Evolutionary conservation across 2,113 vertebrate species (phyloP).

Genomic region (Diphyllodes magnificus): DNA sequence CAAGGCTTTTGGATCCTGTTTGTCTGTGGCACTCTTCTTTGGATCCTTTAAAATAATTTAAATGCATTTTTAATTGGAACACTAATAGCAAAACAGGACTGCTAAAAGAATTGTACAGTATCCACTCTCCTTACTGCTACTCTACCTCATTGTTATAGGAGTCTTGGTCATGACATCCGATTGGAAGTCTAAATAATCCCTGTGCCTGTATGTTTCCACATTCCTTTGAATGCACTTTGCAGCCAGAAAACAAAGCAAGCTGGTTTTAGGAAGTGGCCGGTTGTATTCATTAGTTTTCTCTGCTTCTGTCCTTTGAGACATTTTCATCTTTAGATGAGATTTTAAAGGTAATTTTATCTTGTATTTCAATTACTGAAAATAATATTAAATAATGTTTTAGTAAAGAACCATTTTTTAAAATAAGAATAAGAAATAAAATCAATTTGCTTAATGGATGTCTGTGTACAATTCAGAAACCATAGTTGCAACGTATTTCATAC

Average conservation of each 20-base stretch:
- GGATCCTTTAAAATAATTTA: neutral
- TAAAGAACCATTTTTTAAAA: neutral
- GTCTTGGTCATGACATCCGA: neutral
- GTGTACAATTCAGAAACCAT: neutral
- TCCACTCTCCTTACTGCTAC: neutral
- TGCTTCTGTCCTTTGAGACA: neutral
- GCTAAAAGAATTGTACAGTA: neutral
- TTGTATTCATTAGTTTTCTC: neutral
- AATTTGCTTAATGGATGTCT: neutral
- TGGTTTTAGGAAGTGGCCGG: neutral
- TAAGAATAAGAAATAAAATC: neutral
- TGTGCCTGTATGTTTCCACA: neutral
- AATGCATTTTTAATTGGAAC: neutral
- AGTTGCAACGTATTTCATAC: neutral
- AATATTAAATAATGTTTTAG: neutral
- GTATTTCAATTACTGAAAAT: neutral
- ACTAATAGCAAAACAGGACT: neutral
- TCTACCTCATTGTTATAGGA: neutral
- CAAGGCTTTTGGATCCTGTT: neutral
- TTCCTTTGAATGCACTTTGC: neutral
- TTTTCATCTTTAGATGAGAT: neutral
- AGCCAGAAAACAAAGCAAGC: neutral
- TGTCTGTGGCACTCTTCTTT: neutral
- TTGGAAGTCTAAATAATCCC: neutral
- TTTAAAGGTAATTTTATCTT: neutral